Conservation (phyloP, 2,888 invertebrate species). For the Lutraria lutraria region DNA sequence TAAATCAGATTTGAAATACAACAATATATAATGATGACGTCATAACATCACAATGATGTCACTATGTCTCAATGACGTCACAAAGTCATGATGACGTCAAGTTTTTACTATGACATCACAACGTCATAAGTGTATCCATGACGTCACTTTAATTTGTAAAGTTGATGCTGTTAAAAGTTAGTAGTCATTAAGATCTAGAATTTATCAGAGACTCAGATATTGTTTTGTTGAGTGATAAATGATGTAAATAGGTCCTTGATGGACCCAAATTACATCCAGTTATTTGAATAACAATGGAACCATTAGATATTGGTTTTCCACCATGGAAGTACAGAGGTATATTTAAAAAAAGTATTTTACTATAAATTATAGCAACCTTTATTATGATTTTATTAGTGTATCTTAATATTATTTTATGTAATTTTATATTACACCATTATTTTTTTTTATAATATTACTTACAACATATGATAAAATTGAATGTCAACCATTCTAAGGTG, state of each 20-base stretch:
- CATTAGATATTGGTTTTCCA: conserved; percentile 29
- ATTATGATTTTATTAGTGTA: too few species aligned
- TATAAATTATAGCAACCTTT: too few species aligned
- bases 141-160: not conserved
- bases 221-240: not conserved
- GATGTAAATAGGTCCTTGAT: not conserved
- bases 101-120: not conserved
- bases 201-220: not conserved
- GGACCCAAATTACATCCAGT: not conserved
- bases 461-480: too few species aligned
- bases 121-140: not conserved
- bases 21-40: conserved; percentile 33
- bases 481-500: too few species aligned
- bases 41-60: conserved; percentile 31
- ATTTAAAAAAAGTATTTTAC: not conserved
- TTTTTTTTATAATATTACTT: too few species aligned
- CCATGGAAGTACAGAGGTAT: conserved; percentile 62
- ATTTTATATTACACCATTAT: too few species aligned
- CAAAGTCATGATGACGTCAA: conserved; percentile 19
- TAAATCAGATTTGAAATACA: too few species aligned
- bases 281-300: conserved; percentile 12
- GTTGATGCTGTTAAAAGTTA: not conserved
- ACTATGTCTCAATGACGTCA: conserved; percentile 35
- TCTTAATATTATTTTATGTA: too few species aligned
- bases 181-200: not conserved